Conservation (phyloP, 2,888 invertebrate genomes). For the Cetonia aurata region DNA sequence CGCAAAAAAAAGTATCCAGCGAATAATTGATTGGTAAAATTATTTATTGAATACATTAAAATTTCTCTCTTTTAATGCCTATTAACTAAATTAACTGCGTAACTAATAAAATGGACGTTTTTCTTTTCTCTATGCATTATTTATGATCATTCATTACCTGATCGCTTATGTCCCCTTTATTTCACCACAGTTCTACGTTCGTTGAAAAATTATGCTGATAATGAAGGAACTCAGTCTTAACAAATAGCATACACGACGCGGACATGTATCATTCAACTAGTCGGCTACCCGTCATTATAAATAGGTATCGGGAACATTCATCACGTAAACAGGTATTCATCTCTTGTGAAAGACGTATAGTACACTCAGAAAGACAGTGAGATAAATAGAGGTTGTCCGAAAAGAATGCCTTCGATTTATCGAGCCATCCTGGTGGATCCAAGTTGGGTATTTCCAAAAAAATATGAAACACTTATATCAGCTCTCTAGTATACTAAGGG, state of each 20-base stretch:
- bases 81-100: no score
- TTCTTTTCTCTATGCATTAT: background rate
- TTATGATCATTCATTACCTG: background rate
- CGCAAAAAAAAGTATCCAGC: no score
- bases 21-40: no score
- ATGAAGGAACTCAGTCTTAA: background rate
- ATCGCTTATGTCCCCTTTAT: background rate
- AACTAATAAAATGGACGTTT: no score
- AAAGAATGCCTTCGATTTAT: no score
- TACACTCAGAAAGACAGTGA: background rate
- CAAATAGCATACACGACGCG: conserved; percentile 1
- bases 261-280: conserved; percentile 8
- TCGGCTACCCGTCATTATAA: conserved; percentile 1
- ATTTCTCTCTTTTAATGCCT: no score
- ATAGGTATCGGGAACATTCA: conserved; percentile 5
- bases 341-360: background rate
- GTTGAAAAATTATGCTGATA: background rate
- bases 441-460: no score
- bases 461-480: no score
- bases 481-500: no score
- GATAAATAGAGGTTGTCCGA: background rate
- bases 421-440: no score
- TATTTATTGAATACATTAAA: no score
- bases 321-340: conserved; percentile 10
- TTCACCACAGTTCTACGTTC: no score